Evolutionary conservation across 2,113 vertebrate genomes (phyloP).

Genomic region (Triplophysa siluroides): DNA sequence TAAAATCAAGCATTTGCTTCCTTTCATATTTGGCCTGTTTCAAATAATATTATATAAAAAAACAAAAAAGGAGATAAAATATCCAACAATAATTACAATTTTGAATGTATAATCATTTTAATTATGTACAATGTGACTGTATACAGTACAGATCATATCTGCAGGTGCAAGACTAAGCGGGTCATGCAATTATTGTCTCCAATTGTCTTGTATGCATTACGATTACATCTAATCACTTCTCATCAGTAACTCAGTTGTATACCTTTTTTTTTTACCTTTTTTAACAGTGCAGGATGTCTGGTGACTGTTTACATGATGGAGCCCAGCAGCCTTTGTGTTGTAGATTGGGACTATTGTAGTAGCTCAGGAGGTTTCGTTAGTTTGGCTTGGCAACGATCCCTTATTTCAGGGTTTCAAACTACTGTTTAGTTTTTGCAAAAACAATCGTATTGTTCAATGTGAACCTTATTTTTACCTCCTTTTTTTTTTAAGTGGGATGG

Average conservation of each 20-base stretch:
- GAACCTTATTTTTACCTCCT: slow-evolving; percentile 51
- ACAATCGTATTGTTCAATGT: slow-evolving; percentile 54
- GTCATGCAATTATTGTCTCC: slow-evolving; percentile 37
- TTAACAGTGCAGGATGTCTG: slow-evolving; percentile 63
- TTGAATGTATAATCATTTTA: too few species aligned
- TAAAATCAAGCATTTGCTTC: neutral
- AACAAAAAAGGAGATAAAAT: too few species aligned
- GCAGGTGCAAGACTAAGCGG: slow-evolving; percentile 19
- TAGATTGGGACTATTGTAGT: slow-evolving; percentile 67
- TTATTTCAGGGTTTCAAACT: slow-evolving; percentile 44
- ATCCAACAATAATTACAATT: too few species aligned
- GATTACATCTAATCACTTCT: slow-evolving; percentile 34
- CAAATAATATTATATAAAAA: too few species aligned
- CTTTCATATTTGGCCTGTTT: neutral
- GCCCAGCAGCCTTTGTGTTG: slow-evolving; percentile 66
- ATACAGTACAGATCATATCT: neutral
- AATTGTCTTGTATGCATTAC: slow-evolving; percentile 23
- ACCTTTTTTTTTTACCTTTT: slow-evolving; percentile 19
- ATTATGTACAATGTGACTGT: neutral
- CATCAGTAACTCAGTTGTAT: slow-evolving; percentile 15
- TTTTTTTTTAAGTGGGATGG: slow-evolving; percentile 48
- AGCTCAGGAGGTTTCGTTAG: slow-evolving; percentile 50
- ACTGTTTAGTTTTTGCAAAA: slow-evolving; percentile 55
- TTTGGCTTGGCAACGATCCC: slow-evolving; percentile 55
- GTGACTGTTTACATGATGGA: slow-evolving; percentile 67